These are phyloP conservation scores for Sceliomorpha sp. DNA, from an alignment of 2,888 invertebrate genomes.

Conservation along the genomic window DNA sequence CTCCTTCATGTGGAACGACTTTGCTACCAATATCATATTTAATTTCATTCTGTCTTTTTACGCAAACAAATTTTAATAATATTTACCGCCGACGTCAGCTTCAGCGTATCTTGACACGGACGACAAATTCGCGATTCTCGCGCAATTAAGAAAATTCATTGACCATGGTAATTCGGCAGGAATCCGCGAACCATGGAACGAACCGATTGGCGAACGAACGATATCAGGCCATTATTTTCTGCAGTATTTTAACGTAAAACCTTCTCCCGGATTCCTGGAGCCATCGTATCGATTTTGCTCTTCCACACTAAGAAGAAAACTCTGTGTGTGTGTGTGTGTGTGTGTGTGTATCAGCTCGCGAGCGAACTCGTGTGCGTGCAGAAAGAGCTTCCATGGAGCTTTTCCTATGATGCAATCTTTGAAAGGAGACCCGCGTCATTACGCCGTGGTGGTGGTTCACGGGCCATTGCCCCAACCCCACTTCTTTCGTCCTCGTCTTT, in stretches of 20 bases:
- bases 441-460: slow-evolving; percentile 78
- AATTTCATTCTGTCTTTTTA: no score
- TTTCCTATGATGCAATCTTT: slow-evolving; percentile 80
- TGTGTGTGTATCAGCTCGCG: slow-evolving; percentile 39
- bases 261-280: slow-evolving; percentile 70
- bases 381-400: slow-evolving; percentile 66
- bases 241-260: slow-evolving; percentile 73
- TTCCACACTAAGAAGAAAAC: slow-evolving; percentile 50
- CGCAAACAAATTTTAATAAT: no score
- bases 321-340: slow-evolving; percentile 30
- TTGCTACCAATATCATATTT: no score
- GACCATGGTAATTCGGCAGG: slow-evolving; percentile 64
- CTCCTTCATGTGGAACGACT: no score
- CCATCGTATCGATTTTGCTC: slow-evolving; percentile 72
- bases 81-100: no score
- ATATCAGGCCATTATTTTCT: slow-evolving; percentile 70
- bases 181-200: slow-evolving; percentile 38
- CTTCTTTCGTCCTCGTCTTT: slow-evolving; percentile 57
- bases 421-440: slow-evolving; percentile 80
- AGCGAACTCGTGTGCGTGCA: slow-evolving; percentile 36
- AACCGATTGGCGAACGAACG: slow-evolving; percentile 30
- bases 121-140: slow-evolving; percentile 55
- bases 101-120: no score
- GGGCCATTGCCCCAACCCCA: slow-evolving; percentile 77
- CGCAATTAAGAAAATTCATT: slow-evolving; percentile 68